Conservation (phyloP, 2,888 invertebrate species). For the Chydorus sphaericus region DNA sequence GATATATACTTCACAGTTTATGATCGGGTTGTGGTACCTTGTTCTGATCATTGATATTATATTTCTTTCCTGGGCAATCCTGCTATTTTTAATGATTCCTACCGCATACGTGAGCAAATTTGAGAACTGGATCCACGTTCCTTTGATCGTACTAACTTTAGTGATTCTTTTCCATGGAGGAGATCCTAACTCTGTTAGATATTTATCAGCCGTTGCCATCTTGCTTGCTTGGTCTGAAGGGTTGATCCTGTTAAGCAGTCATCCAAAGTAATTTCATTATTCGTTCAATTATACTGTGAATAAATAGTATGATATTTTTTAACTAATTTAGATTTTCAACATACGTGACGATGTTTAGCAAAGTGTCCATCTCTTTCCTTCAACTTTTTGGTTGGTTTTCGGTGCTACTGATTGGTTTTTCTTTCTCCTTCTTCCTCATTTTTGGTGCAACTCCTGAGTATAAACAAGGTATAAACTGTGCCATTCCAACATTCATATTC, state of each 20-base stretch:
- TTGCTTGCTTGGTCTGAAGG: conserved; percentile 60
- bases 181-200: conserved; percentile 41
- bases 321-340: too few species aligned
- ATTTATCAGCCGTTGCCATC: conserved; percentile 55
- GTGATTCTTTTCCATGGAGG: conserved; percentile 41
- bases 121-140: conserved; percentile 60
- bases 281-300: too few species aligned
- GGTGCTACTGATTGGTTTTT: conserved; percentile 64
- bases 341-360: conserved; percentile 67
- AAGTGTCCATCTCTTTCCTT: conserved; percentile 63
- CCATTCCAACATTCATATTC: too few species aligned
- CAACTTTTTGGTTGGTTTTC: conserved; percentile 65
- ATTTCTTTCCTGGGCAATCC: conserved; percentile 39
- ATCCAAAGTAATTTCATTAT: too few species aligned
- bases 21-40: conserved; percentile 10
- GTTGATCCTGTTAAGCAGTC: conserved; percentile 59
- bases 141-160: conserved; percentile 46
- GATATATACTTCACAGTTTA: conserved; percentile 2
- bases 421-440: conserved; percentile 61
- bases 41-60: conserved; percentile 14
- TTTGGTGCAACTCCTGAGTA: conserved; percentile 37
- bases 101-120: conserved; percentile 46
- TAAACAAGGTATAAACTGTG: too few species aligned
- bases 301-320: too few species aligned
- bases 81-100: conserved; percentile 55